Conservation (phyloP, 2,113 vertebrate species). For the Ascaphus truei region DNA sequence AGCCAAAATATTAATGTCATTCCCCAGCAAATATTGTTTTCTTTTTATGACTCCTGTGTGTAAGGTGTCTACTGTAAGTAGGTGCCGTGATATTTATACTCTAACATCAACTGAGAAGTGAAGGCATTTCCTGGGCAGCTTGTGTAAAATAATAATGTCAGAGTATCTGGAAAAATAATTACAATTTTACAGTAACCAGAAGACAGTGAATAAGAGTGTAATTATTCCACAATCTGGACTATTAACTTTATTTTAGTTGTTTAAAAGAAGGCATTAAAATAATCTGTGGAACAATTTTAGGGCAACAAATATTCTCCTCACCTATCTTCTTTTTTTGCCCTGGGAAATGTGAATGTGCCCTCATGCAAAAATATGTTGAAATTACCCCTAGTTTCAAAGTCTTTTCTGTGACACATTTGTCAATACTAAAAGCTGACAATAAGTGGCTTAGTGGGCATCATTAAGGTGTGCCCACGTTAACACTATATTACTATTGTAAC, state of each 20-base stretch:
- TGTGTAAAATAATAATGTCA: background rate
- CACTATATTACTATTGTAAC: too few species aligned
- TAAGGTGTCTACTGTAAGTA: background rate
- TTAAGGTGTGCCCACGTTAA: too few species aligned
- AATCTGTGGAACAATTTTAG: background rate
- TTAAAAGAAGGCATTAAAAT: background rate
- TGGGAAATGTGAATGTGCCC: too few species aligned
- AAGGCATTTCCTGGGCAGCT: background rate
- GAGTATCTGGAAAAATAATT: conserved; percentile 16
- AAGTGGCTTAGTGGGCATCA: too few species aligned
- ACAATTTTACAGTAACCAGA: background rate
- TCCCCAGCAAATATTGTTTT: background rate
- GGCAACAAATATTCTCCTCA: too few species aligned
- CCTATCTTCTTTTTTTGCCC: too few species aligned
- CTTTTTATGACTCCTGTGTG: background rate
- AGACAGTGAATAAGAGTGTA: conserved; percentile 4
- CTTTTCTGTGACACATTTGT: too few species aligned
- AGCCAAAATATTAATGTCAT: background rate
- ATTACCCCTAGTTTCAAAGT: too few species aligned
- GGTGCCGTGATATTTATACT: background rate
- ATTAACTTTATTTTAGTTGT: background rate
- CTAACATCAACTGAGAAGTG: background rate
- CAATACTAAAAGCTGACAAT: too few species aligned
- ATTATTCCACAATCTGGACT: background rate
- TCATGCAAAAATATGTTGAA: too few species aligned